These are phyloP conservation scores for Emydoidea blandingii DNA, from an alignment of 2,797 vertebrate genomes.

Conservation along the genomic window DNA sequence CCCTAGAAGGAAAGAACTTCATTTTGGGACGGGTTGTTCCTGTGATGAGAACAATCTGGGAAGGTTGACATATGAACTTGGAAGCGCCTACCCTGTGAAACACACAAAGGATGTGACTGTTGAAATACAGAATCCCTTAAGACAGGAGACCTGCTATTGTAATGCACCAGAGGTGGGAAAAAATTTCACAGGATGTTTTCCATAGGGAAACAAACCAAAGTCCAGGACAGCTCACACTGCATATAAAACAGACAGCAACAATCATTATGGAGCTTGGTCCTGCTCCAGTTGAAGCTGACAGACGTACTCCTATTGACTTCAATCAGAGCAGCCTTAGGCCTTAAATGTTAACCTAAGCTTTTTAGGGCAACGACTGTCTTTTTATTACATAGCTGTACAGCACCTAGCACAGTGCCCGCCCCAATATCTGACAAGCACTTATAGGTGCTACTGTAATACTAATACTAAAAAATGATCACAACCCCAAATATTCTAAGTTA, in stretches of 20 bases:
- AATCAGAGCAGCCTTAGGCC: background rate
- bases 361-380: background rate
- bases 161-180: background rate
- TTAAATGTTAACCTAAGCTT: background rate
- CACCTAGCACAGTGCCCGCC: background rate
- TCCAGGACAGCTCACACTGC: background rate
- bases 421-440: background rate
- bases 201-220: background rate
- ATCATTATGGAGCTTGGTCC: background rate
- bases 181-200: conserved; percentile 2
- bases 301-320: background rate
- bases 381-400: background rate
- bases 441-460: background rate
- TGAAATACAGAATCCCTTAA: conserved; percentile 53
- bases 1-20: background rate
- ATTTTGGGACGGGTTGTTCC: background rate
- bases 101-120: background rate
- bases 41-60: background rate
- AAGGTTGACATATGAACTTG: too few species aligned
- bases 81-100: background rate
- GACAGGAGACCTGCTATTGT: background rate
- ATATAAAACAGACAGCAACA: rapidly evolving
- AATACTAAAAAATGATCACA: background rate
- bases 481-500: background rate
- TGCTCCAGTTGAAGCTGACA: background rate